Evolutionary conservation across 2,888 invertebrate genomes (phyloP).

Genomic region (Baccha elongata): DNA sequence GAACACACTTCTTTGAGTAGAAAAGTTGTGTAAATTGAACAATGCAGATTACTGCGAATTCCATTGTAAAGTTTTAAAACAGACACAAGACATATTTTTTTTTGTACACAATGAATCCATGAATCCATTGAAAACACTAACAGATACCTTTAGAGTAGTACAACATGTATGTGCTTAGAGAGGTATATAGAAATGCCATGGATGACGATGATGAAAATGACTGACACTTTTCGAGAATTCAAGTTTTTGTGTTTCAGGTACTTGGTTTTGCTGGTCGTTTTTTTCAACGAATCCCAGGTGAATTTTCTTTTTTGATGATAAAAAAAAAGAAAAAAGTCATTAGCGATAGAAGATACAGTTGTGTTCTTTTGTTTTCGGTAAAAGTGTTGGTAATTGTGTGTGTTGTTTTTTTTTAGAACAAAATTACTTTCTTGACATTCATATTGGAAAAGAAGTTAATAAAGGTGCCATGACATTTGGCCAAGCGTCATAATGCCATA

Average conservation of each 20-base stretch:
- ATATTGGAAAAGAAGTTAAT: neutral
- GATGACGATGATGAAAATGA: slow-evolving; percentile 20
- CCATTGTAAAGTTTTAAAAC: slow-evolving; percentile 39
- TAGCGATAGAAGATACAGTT: slow-evolving; percentile 37
- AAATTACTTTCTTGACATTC: neutral
- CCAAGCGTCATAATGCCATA: no score
- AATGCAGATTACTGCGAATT: slow-evolving; percentile 66
- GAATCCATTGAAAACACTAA: neutral
- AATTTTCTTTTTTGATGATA: slow-evolving; percentile 22
- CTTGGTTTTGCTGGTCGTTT: slow-evolving; percentile 4
- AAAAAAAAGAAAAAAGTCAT: slow-evolving; percentile 31
- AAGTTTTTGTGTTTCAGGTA: slow-evolving; percentile 1
- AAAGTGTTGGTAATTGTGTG: slow-evolving; percentile 37
- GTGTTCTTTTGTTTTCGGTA: slow-evolving; percentile 50
- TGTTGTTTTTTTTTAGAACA: neutral
- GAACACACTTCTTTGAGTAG: slow-evolving; percentile 13
- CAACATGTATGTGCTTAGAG: neutral
- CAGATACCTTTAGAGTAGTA: neutral
- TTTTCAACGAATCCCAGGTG: slow-evolving; percentile 40
- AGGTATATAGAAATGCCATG: neutral
- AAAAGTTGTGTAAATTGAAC: slow-evolving; percentile 68
- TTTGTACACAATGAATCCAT: slow-evolving; percentile 24
- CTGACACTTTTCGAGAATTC: slow-evolving; percentile 24
- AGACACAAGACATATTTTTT: slow-evolving; percentile 22
- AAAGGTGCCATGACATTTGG: no score